These are phyloP conservation scores for Delphinus delphis DNA, from an alignment of 2,113 vertebrate species.

Conservation along the genomic window DNA sequence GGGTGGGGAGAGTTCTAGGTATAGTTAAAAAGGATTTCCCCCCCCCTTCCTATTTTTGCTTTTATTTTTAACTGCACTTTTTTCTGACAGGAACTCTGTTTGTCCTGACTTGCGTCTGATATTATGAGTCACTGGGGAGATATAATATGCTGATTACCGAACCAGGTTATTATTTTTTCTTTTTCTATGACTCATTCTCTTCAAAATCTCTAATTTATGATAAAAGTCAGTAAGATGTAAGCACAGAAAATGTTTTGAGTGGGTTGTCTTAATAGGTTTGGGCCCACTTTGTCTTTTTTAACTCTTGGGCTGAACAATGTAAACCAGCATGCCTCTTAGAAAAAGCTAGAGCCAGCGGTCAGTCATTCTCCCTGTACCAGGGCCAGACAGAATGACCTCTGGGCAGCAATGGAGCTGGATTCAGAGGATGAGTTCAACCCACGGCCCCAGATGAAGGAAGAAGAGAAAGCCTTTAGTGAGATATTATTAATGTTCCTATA, in stretches of 20 bases:
- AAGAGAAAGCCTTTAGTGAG: not conserved
- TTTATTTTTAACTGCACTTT: conserved; percentile 65
- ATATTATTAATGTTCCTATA: no score
- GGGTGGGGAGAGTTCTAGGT: not conserved
- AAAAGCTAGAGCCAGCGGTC: not conserved
- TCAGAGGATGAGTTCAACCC: not conserved
- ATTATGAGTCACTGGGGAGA: conserved; percentile 72
- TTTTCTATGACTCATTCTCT: conserved; percentile 72
- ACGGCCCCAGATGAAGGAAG: not conserved
- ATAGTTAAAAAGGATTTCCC: not conserved
- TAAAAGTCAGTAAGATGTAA: conserved; percentile 63
- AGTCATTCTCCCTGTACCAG: fast-evolving
- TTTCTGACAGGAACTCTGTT: conserved; percentile 69
- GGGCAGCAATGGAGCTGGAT: fast-evolving
- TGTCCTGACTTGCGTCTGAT: conserved; percentile 70
- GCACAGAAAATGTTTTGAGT: conserved; percentile 50
- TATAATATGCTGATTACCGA: conserved; percentile 63
- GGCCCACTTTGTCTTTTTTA: not conserved
- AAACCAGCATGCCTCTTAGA: not conserved
- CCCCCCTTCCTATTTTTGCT: not conserved
- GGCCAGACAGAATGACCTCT: no score
- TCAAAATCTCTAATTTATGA: conserved; percentile 71
- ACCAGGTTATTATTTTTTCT: conserved; percentile 65
- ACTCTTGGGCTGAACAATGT: not conserved
- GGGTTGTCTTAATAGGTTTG: conserved; percentile 38